Percentiles rank a stretch among this genome's conserved stretches.
Evolutionary conservation across 2,797 vertebrate genomes (phyloP).

Genomic region (Notolabrus celidotus): DNA sequence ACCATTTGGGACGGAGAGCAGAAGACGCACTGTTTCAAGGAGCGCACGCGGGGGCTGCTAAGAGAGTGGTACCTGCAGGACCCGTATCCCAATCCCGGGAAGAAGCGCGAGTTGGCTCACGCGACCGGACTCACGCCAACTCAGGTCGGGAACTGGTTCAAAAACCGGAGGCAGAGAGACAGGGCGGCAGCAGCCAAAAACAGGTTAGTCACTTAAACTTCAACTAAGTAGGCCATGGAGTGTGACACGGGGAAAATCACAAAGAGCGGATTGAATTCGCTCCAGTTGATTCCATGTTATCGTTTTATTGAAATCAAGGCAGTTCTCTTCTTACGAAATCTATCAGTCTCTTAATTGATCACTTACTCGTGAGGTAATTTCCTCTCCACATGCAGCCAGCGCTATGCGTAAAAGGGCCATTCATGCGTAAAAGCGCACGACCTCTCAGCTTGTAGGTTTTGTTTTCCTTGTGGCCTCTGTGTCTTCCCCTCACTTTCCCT

Average conservation of each 20-base stretch:
- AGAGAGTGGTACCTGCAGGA: conserved; percentile 99
- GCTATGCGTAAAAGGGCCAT: conserved; percentile 56
- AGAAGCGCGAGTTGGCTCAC: conserved; percentile 97
- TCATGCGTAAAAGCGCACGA: conserved; percentile 71
- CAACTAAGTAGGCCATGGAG: background rate
- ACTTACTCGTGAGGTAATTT: background rate
- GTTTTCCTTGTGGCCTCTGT: conserved; percentile 24
- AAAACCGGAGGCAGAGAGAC: conserved; percentile 97
- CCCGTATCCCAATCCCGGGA: conserved; percentile 97
- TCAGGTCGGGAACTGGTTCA: conserved; percentile 99
- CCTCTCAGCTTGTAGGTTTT: conserved; percentile 44
- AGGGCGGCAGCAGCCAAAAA: conserved; percentile 97
- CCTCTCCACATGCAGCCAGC: conserved; percentile 19
- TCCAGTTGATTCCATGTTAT: background rate
- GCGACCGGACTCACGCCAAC: conserved; percentile 97
- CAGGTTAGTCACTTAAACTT: conserved; percentile 85
- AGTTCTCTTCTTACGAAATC: background rate
- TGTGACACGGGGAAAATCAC: background rate
- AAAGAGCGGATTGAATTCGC: too few relatives aligned
- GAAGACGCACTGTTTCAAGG: conserved; percentile 99
- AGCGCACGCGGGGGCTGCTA: conserved; percentile 96
- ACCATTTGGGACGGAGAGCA: conserved; percentile 99
- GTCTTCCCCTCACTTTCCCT: conserved; percentile 5
- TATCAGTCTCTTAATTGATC: background rate
- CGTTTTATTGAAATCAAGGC: background rate